Conservation (phyloP, 2,797 vertebrate species). For the Hypotaenidia philippensis region DNA sequence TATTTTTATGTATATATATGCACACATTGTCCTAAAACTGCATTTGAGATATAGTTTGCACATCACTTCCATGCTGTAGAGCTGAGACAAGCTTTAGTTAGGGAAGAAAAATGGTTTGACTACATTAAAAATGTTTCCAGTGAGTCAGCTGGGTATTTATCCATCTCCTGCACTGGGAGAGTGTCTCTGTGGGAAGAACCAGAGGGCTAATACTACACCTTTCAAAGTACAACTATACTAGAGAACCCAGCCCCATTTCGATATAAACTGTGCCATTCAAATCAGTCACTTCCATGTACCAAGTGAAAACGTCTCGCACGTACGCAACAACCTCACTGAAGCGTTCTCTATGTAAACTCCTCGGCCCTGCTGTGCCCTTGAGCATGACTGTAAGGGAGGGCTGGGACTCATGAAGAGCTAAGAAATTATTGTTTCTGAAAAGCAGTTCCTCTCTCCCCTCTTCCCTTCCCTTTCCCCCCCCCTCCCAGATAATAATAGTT, state of each 20-base stretch:
- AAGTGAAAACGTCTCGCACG: background rate
- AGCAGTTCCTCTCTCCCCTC: background rate
- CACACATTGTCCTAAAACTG: background rate
- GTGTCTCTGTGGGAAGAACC: slow-evolving; percentile 25
- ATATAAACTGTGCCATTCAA: slow-evolving; percentile 75
- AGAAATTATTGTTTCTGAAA: slow-evolving; percentile 1
- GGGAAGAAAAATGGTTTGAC: slow-evolving; percentile 2
- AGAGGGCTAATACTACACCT: slow-evolving; percentile 63
- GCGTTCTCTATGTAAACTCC: background rate
- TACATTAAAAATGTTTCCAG: background rate
- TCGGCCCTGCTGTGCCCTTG: background rate
- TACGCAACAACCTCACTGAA: slow-evolving; percentile 18
- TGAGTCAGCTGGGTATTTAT: background rate
- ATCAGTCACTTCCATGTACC: slow-evolving; percentile 70
- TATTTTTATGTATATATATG: background rate
- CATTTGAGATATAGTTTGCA: background rate
- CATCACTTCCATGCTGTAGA: background rate
- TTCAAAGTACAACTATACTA: background rate
- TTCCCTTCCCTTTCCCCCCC: background rate
- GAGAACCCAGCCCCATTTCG: slow-evolving; percentile 27
- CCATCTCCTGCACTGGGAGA: background rate
- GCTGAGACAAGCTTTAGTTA: background rate
- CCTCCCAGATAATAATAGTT: background rate
- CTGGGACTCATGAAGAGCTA: slow-evolving; percentile 5
- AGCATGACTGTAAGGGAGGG: background rate